phyloP scores from a whole-genome alignment of 2,797 vertebrate genomes.

The Myotis vivesi region DNA sequence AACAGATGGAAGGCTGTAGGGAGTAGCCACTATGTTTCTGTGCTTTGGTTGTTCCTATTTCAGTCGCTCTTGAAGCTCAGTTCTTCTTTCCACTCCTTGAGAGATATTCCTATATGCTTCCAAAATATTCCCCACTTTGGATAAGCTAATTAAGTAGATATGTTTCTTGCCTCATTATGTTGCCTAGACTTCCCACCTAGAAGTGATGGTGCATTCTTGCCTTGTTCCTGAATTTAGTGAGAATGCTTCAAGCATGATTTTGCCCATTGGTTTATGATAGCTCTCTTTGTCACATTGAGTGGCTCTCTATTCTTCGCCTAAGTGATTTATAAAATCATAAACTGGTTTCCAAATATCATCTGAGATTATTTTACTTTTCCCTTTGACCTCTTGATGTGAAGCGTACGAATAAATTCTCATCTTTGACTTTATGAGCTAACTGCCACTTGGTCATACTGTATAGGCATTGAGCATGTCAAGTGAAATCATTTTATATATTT shows the following conservation, averaged over 20 bases:
- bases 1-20: neutral
- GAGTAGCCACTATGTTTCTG: neutral
- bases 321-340: conserved; percentile 16
- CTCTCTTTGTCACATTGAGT: neutral
- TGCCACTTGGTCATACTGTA: neutral
- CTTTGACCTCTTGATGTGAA: neutral
- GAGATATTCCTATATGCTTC: neutral
- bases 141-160: neutral
- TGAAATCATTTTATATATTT: neutral
- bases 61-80: neutral
- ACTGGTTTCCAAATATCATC: neutral
- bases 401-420: neutral
- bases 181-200: neutral
- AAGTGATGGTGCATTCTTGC: neutral
- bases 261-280: neutral
- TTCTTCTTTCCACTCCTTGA: neutral
- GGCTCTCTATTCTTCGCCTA: neutral
- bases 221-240: conserved; percentile 7
- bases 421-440: neutral
- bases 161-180: neutral
- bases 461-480: neutral
- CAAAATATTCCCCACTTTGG: neutral
- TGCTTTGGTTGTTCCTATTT: neutral
- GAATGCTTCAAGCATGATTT: neutral
- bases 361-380: neutral